A percentile compares a stretch with the other conserved stretches of the same genome.
These are phyloP conservation scores for Chlorodrepanis virens DNA, from an alignment of 2,113 vertebrate genomes.

Conservation along the genomic window DNA sequence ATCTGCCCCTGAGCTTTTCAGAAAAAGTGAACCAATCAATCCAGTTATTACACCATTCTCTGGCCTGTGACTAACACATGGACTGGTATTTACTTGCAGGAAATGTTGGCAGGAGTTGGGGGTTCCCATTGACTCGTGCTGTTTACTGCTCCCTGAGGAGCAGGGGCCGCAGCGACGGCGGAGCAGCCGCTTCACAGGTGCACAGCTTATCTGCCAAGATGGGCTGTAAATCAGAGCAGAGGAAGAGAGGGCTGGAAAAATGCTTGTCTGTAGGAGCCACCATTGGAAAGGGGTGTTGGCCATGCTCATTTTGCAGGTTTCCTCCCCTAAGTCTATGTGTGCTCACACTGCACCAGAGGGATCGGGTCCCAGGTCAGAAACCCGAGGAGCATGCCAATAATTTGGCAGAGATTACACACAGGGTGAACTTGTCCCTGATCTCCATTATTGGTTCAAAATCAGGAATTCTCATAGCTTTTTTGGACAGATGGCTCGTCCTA, in stretches of 20 bases:
- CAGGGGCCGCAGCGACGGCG: not conserved
- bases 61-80: not conserved
- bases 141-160: not conserved
- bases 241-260: not conserved
- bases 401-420: not conserved
- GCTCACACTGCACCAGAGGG: not conserved
- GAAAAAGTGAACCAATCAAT: not conserved
- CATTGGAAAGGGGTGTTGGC: not conserved
- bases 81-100: not conserved
- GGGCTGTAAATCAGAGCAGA: not conserved
- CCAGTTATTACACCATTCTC: not conserved
- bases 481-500: conserved; percentile 41
- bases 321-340: not conserved
- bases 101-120: not conserved
- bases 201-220: not conserved
- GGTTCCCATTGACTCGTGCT: not conserved
- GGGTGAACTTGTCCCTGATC: not conserved
- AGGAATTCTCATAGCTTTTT: conserved; percentile 22
- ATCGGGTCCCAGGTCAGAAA: not conserved
- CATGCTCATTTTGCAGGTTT: not conserved
- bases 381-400: not conserved
- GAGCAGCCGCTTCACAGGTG: conserved; percentile 20
- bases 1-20: not conserved
- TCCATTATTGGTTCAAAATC: not conserved
- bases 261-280: not conserved